A percentile compares a stretch with the other conserved stretches of the same genome.
phyloP scores from a whole-genome alignment of 1,140 invertebrate species.

The Daktulosphaira vitifoliae region DNA sequence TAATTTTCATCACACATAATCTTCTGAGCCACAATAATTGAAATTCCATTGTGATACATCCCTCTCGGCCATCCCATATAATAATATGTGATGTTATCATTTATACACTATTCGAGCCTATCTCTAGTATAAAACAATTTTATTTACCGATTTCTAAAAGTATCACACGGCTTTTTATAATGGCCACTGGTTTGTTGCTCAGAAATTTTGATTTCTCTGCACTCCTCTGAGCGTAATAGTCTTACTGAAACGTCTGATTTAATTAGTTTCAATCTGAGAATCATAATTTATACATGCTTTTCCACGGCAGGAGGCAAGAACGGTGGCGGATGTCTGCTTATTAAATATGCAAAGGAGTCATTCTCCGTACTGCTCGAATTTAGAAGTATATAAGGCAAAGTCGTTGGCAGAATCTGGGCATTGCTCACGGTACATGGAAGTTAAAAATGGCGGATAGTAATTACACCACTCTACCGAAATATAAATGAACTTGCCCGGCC shows the following conservation, averaged over 20 bases:
- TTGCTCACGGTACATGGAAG: background rate
- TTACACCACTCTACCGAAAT: conserved; percentile 25
- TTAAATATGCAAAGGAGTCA: conserved; percentile 19
- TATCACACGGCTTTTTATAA: too few relatives aligned
- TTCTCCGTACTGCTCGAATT: background rate
- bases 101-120: too few relatives aligned
- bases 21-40: conserved; percentile 18
- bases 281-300: conserved; percentile 15
- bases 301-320: background rate
- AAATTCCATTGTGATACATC: conserved; percentile 29
- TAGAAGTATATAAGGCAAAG: background rate
- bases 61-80: background rate
- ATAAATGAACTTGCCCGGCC: conserved; percentile 25
- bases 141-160: too few relatives aligned
- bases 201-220: too few relatives aligned
- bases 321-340: background rate
- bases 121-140: too few relatives aligned
- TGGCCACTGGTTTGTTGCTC: too few relatives aligned
- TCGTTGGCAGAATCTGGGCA: conserved; percentile 15
- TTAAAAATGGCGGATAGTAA: conserved; percentile 30
- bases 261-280: conserved; percentile 33
- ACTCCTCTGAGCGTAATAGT: too few relatives aligned
- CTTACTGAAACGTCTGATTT: conserved; percentile 11
- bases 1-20: conserved; percentile 24
- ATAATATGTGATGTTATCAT: too few relatives aligned